Percentiles rank a stretch among this genome's conserved stretches.
Evolutionary conservation across 2,113 vertebrate species (phyloP).

Genomic region (Coptodon bakossiorum): DNA sequence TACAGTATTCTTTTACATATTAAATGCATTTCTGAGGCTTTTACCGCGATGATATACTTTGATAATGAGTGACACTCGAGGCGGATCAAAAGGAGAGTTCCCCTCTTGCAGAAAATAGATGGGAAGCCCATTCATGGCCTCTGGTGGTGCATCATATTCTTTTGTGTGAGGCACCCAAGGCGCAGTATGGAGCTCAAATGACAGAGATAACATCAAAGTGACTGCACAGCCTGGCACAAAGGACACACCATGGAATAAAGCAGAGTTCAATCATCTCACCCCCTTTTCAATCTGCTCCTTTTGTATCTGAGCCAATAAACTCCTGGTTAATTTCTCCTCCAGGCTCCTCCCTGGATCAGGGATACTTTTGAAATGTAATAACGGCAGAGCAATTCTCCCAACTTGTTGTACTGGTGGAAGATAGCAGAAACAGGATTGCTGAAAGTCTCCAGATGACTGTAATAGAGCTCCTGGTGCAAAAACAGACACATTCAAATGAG

Average conservation of each 20-base stretch:
- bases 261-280: slow-evolving; percentile 59
- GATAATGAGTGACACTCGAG: slow-evolving; percentile 20
- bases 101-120: slow-evolving; percentile 31
- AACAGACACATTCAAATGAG: slow-evolving; percentile 12
- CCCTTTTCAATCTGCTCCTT: slow-evolving; percentile 56
- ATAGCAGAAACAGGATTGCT: neutral
- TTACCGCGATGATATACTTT: slow-evolving; percentile 18
- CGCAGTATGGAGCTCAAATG: slow-evolving; percentile 26
- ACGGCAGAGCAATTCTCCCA: neutral
- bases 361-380: slow-evolving; percentile 42
- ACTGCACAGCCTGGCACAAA: slow-evolving; percentile 56
- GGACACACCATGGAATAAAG: slow-evolving; percentile 54
- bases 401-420: neutral
- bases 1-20: slow-evolving; percentile 1
- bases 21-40: neutral
- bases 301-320: slow-evolving; percentile 56
- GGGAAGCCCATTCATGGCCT: slow-evolving; percentile 38
- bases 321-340: slow-evolving; percentile 44
- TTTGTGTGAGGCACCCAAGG: slow-evolving; percentile 52
- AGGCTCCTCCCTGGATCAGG: slow-evolving; percentile 23
- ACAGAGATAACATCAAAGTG: slow-evolving; percentile 66
- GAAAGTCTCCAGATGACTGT: slow-evolving; percentile 1
- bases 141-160: slow-evolving; percentile 54
- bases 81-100: slow-evolving; percentile 27
- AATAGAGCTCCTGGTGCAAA: neutral